Base-by-base conservation (phyloP, 1,140 invertebrate genomes). In the Diachasmimorpha longicaudata region DNA sequence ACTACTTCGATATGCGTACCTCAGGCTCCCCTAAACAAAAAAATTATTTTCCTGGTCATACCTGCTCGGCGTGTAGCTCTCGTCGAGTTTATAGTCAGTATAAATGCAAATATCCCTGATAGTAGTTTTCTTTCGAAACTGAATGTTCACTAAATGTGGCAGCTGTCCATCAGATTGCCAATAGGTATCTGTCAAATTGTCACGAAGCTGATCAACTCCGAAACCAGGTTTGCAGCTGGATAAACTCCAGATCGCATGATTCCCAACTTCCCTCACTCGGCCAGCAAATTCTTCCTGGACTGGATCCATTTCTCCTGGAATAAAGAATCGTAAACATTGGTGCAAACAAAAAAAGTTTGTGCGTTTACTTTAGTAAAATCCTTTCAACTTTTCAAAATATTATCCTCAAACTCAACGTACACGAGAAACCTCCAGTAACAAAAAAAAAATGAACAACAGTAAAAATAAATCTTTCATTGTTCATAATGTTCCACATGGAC, bases 151-250 rank as follows among this genome's bases (percentile, higher is more conserved):
- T 77, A 99, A 90, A 89, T 99, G 98, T 6, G 98, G 98, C 75
- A 99, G 91, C 81, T 98, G 97, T 0, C 98, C 98, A 90, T 99
- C 98, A 0, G 98, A 99, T 85, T 99, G 98, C 98, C 98, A 99
- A 87, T 99, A 99, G 0, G 97, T 99, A 79, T 99, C 98, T 82
- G 96, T 94, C 70, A 95, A 95, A 87, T 98, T 96, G 87, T 99
- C 98, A 78, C 97, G 88, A 21, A 99, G 87, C 85, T 99, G 98
- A 85, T 99, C 97, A 13, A 99, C 98, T 25, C 98, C 98, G 92
- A 98, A 99, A 66, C 98, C 97, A 88, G 97, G 96, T 92, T 99
- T 99, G 85, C 98, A 99, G 25, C 97, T 99, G 0, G 97, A 99
- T 31, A 99, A 89, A 79, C 96, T 98, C 98, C 98, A 99, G 78